Percentiles rank a stretch among this genome's conserved stretches.
These are phyloP conservation scores for Porites rus DNA, from an alignment of 92 coral and sea anemone species.

Conservation along the genomic window DNA sequence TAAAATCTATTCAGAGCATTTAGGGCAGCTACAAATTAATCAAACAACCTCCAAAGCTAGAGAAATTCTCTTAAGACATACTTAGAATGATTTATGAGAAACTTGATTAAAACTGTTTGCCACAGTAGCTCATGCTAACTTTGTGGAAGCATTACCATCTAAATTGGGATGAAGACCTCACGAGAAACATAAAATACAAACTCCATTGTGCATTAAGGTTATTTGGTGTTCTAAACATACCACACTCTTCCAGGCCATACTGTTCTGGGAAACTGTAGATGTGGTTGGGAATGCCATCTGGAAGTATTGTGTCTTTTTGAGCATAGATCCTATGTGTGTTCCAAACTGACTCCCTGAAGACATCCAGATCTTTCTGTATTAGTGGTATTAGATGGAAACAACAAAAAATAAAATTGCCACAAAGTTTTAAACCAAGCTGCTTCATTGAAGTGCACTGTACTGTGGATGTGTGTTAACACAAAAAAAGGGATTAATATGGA, in stretches of 20 bases:
- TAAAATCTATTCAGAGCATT: too few relatives aligned
- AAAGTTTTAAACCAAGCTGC: conserved; percentile 28
- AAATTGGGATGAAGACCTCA: not conserved
- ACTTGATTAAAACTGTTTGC: not conserved
- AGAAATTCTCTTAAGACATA: not conserved
- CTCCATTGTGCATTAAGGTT: not conserved
- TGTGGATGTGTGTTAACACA: not conserved
- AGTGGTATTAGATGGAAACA: conserved; percentile 32
- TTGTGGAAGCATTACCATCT: not conserved
- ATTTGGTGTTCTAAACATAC: conserved; percentile 1
- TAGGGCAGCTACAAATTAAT: too few relatives aligned
- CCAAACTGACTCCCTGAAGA: conserved; percentile 34
- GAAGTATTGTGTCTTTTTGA: conserved; percentile 13
- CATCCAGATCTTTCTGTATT: not conserved
- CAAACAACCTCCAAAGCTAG: too few relatives aligned
- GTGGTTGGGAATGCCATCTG: conserved; percentile 43
- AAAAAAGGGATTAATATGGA: not conserved
- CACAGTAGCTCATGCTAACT: not conserved
- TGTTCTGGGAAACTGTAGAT: conserved; percentile 25
- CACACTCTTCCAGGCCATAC: conserved; percentile 44
- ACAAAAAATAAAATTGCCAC: conserved; percentile 17
- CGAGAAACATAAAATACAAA: not conserved
- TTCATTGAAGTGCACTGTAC: not conserved
- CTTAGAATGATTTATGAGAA: not conserved
- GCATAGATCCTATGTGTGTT: conserved; percentile 15